A percentile compares a stretch with the other conserved stretches of the same genome.
These are phyloP conservation scores for Drosophila nr. perissopoda DNA, from an alignment of 2,888 invertebrate genomes.

Conservation along the genomic window DNA sequence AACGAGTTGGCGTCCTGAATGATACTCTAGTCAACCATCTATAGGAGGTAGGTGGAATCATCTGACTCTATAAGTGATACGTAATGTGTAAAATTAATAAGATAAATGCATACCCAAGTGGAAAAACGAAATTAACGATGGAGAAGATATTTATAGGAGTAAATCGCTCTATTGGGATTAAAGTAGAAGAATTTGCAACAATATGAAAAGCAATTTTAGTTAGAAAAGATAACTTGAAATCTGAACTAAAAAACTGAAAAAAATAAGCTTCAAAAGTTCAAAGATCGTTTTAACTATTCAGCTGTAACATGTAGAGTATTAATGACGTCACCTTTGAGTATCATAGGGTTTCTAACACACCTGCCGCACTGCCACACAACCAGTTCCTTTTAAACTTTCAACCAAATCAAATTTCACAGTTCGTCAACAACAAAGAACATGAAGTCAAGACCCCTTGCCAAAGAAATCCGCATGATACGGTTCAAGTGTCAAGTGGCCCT, in stretches of 20 bases:
- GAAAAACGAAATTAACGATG: neutral
- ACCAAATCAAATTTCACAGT: constrained; percentile 51
- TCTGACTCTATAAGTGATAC: neutral
- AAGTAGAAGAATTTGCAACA: neutral
- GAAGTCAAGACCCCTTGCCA: constrained; percentile 9
- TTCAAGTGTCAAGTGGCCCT: constrained; percentile 69
- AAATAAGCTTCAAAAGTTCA: neutral
- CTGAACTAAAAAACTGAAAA: neutral
- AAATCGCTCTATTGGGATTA: neutral
- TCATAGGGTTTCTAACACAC: constrained; percentile 9
- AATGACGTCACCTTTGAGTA: neutral
- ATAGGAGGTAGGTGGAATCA: neutral
- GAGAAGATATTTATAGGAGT: neutral
- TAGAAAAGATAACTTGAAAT: neutral
- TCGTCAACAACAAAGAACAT: neutral
- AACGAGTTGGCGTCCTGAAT: constrained; percentile 14
- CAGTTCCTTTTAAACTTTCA: constrained; percentile 14
- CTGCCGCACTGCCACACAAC: constrained; percentile 5
- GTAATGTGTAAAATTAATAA: neutral
- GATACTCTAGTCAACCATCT: neutral
- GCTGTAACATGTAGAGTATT: neutral
- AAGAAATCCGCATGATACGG: constrained; percentile 65
- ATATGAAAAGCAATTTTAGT: neutral
- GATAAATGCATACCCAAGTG: neutral
- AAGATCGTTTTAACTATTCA: neutral